These are phyloP conservation scores for Enchytraeus crypticus DNA, from an alignment of 2,888 invertebrate species.

Conservation along the genomic window DNA sequence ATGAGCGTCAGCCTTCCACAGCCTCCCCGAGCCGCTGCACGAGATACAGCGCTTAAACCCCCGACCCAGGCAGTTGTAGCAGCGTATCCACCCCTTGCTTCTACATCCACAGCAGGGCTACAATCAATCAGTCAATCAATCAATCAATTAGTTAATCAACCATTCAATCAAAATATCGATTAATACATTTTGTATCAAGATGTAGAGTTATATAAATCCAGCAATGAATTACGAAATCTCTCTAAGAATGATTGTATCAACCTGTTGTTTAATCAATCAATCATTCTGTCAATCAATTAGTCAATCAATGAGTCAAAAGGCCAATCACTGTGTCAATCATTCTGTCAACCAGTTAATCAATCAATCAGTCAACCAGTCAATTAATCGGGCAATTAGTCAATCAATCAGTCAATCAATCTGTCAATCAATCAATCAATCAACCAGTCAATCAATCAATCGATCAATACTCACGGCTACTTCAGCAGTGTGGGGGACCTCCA, in stretches of 20 bases:
- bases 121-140: neutral
- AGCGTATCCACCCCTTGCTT: conserved; percentile 26
- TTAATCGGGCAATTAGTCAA: too few relatives aligned
- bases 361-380: too few relatives aligned
- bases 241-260: too few relatives aligned
- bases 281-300: too few relatives aligned
- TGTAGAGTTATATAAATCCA: neutral
- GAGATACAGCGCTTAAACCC: conserved; percentile 26
- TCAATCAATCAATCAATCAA: neutral
- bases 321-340: too few relatives aligned
- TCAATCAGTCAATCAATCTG: neutral
- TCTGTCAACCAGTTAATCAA: too few relatives aligned
- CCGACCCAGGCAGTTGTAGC: conserved; percentile 27
- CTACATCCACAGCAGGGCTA: conserved; percentile 29
- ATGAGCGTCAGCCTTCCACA: conserved; percentile 27
- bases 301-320: too few relatives aligned
- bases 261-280: too few relatives aligned
- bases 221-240: too few relatives aligned
- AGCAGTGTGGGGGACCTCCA: conserved; percentile 30
- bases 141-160: too few relatives aligned
- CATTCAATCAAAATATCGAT: neutral
- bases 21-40: conserved; percentile 27
- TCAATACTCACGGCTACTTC: conserved; percentile 25
- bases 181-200: neutral
- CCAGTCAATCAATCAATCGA: neutral